Percentiles rank a stretch among this genome's conserved stretches.
phyloP scores from a whole-genome alignment of 2,113 vertebrate species.

The Xenus cinereus region DNA sequence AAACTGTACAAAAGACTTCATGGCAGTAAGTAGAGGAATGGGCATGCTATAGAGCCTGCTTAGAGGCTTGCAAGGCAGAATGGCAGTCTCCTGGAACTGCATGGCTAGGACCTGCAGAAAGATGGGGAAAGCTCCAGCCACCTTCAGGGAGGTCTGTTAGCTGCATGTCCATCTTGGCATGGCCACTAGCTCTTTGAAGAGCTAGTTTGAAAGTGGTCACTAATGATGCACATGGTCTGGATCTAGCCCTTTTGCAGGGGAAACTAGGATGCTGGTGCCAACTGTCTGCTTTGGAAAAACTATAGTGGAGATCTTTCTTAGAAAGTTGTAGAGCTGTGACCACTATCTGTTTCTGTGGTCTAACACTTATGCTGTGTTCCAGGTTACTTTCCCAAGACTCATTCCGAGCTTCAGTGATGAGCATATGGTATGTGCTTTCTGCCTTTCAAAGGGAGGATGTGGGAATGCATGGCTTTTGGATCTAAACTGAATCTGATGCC shows the following conservation, averaged over 20 bases:
- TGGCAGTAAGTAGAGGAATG: slow-evolving; percentile 69
- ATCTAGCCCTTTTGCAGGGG: not conserved
- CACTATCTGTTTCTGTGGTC: not conserved
- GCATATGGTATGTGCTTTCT: slow-evolving; percentile 45
- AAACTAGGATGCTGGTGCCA: not conserved
- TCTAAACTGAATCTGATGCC: not conserved
- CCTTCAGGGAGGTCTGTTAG: slow-evolving; percentile 9
- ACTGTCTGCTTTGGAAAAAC: not conserved
- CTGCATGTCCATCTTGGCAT: not conserved
- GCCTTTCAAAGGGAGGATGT: not conserved
- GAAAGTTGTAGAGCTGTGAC: not conserved
- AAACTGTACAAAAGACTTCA: slow-evolving; percentile 65
- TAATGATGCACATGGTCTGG: not conserved
- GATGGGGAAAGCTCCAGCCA: not conserved
- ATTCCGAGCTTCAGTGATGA: slow-evolving; percentile 29
- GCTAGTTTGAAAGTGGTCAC: not conserved
- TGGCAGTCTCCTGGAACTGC: not conserved
- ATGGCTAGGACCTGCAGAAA: not conserved
- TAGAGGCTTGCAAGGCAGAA: not conserved
- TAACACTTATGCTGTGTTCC: not conserved
- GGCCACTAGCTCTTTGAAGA: not conserved
- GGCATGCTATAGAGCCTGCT: rapidly evolving
- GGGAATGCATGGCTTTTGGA: rapidly evolving
- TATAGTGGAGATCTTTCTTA: rapidly evolving
- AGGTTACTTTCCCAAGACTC: slow-evolving; percentile 65